A percentile compares a stretch with the other conserved stretches of the same genome.
Conservation (phyloP, 2,797 vertebrate species). For the Rhabdomys pumilio region DNA sequence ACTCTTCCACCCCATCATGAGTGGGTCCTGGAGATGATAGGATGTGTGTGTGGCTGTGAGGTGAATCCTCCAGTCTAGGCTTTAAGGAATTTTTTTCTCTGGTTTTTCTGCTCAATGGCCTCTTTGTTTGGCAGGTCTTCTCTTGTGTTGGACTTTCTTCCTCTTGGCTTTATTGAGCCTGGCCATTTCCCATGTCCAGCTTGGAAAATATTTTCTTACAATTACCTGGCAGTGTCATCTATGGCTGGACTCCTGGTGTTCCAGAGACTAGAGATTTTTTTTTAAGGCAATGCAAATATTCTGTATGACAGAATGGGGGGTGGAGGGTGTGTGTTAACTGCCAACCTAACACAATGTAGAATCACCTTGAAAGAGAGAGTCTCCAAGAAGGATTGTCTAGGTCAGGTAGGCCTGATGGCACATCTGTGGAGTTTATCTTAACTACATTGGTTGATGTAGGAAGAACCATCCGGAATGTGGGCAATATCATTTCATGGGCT, state of each 20-base stretch:
- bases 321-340: neutral
- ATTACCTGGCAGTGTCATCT: too few relatives aligned
- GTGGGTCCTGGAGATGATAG: neutral
- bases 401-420: neutral
- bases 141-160: neutral
- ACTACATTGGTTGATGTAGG: neutral
- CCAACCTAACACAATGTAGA: neutral
- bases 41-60: neutral
- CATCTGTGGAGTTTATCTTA: neutral
- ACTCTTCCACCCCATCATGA: neutral
- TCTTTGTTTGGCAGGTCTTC: neutral
- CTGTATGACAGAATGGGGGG: neutral
- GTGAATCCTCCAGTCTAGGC: neutral
- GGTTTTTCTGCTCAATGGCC: neutral
- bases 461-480: neutral
- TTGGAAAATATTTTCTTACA: neutral
- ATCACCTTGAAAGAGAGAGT: neutral
- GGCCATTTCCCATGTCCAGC: neutral
- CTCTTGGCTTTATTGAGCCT: neutral
- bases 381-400: neutral
- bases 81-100: neutral
- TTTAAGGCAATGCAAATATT: neutral
- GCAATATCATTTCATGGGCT: neutral
- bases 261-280: neutral
- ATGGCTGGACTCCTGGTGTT: neutral